Evolutionary conservation across 1,140 invertebrate species (phyloP).

Genomic region (Pseudomyrmex dendroicus): DNA sequence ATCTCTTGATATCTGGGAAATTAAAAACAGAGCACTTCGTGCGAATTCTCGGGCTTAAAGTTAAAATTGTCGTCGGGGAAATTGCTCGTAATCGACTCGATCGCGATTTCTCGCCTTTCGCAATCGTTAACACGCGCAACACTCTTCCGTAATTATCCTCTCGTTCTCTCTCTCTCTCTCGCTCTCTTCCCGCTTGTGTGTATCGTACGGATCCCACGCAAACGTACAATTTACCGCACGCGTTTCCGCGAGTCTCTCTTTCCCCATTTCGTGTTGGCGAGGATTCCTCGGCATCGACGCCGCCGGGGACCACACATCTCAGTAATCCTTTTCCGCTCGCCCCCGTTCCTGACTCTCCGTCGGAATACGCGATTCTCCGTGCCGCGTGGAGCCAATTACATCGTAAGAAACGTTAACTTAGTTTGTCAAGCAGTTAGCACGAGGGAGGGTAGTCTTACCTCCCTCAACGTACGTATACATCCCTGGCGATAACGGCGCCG

Average conservation of each 20-base stretch:
- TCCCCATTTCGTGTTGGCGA: constrained; percentile 22
- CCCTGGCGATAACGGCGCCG: constrained; percentile 55
- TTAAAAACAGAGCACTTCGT: neutral
- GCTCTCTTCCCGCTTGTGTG: constrained; percentile 8
- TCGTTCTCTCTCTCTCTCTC: neutral
- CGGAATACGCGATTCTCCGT: constrained; percentile 76
- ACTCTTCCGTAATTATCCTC: constrained; percentile 32
- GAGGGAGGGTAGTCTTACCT: constrained; percentile 59
- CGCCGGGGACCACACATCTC: constrained; percentile 24
- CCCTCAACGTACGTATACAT: constrained; percentile 50
- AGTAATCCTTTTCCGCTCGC: neutral
- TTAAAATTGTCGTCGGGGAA: constrained; percentile 10
- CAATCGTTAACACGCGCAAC: constrained; percentile 43
- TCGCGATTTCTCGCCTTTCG: constrained; percentile 50
- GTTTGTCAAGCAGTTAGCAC: constrained; percentile 80
- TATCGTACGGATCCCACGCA: constrained; percentile 53
- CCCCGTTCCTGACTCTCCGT: neutral
- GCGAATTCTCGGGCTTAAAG: constrained; percentile 21
- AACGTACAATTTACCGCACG: constrained; percentile 72
- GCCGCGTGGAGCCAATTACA: constrained; percentile 79
- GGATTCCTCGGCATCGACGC: constrained; percentile 66
- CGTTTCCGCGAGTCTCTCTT: constrained; percentile 46
- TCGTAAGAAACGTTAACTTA: constrained; percentile 82
- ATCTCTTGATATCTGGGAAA: neutral
- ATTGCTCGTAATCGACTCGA: constrained; percentile 3